Percentiles rank a stretch among this genome's conserved stretches.
Evolutionary conservation across 2,888 invertebrate species (phyloP).

Genomic region (Ferrisia virgata): DNA sequence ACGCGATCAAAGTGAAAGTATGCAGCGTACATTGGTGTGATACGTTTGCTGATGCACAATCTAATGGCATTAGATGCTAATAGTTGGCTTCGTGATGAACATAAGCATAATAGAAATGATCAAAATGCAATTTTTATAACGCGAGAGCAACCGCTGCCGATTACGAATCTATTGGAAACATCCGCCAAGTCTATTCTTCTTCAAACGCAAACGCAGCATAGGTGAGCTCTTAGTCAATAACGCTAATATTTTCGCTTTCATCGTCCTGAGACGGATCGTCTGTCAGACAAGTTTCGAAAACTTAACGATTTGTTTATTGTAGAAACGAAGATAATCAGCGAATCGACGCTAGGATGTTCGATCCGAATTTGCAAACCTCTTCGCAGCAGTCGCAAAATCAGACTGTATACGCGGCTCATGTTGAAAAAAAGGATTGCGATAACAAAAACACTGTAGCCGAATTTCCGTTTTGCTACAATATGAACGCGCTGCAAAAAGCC

Average conservation of each 20-base stretch:
- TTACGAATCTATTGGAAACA: conserved; percentile 13
- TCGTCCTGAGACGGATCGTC: too few relatives aligned
- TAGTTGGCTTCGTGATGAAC: conserved; percentile 48
- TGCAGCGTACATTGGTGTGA: background rate
- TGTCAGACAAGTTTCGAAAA: background rate
- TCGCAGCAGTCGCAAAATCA: conserved; percentile 48
- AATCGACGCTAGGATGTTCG: conserved; percentile 49
- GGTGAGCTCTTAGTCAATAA: background rate
- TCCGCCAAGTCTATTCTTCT: background rate
- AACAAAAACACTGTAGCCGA: conserved; percentile 53
- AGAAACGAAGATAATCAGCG: conserved; percentile 32
- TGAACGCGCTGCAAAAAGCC: conserved; percentile 57
- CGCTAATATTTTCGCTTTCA: background rate
- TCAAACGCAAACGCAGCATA: background rate
- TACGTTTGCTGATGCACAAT: conserved; percentile 19
- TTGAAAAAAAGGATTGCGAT: conserved; percentile 50
- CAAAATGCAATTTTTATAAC: conserved; percentile 28
- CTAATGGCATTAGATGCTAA: conserved; percentile 49
- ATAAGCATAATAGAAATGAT: conserved; percentile 45
- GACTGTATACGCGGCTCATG: conserved; percentile 47
- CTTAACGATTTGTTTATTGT: background rate
- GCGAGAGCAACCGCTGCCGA: background rate
- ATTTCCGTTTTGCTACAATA: conserved; percentile 58
- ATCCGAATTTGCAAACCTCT: conserved; percentile 49
- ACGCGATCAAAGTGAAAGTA: background rate